Evolutionary conservation across 2,888 invertebrate species (phyloP).

Genomic region (Sesia apiformis): DNA sequence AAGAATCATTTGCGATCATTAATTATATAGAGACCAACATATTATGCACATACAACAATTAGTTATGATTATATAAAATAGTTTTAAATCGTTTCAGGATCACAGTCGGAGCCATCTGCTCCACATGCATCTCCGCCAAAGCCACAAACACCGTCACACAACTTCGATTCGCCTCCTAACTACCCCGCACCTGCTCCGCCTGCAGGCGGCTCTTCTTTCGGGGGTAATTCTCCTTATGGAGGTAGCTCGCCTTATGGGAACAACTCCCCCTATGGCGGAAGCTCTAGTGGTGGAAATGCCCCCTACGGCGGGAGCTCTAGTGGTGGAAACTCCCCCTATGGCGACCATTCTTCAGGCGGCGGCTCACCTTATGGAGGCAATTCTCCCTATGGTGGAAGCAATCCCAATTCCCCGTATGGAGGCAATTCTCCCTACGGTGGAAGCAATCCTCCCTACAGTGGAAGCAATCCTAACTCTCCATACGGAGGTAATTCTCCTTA

Average conservation of each 20-base stretch:
- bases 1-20: too few relatives aligned
- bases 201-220: slow-evolving; percentile 9
- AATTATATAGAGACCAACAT: too few relatives aligned
- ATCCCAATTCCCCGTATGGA: slow-evolving; percentile 19
- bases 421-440: slow-evolving; percentile 18
- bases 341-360: slow-evolving; percentile 17
- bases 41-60: too few relatives aligned
- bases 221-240: slow-evolving; percentile 10
- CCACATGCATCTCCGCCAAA: slow-evolving; percentile 33
- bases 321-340: slow-evolving; percentile 12
- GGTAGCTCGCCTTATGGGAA: slow-evolving; percentile 16
- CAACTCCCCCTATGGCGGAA: slow-evolving; percentile 9
- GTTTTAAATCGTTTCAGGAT: slow-evolving; percentile 34
- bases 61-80: too few relatives aligned
- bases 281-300: slow-evolving; percentile 5
- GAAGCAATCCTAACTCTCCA: slow-evolving; percentile 13
- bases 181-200: slow-evolving; percentile 64
- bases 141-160: slow-evolving; percentile 36
- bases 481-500: slow-evolving; percentile 18
- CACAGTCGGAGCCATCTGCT: slow-evolving; percentile 43
- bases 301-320: slow-evolving; percentile 8
- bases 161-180: slow-evolving; percentile 47
- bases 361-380: slow-evolving; percentile 11
- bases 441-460: slow-evolving; percentile 4
- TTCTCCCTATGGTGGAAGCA: slow-evolving; percentile 18